phyloP scores from a whole-genome alignment of 2,113 vertebrate species.

The Phalacrocorax carbo region DNA sequence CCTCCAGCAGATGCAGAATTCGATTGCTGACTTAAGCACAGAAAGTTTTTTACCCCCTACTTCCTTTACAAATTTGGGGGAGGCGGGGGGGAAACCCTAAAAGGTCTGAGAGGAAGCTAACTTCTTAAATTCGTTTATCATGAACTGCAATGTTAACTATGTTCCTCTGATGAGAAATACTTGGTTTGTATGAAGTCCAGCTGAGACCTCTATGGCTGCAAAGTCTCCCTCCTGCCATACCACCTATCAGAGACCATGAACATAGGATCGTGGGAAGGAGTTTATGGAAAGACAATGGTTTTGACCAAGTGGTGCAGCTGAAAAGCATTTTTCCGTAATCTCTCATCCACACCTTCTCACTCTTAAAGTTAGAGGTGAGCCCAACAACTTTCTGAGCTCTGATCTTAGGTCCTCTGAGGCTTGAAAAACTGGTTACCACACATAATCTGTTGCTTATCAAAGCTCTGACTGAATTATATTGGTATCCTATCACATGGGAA shows the following conservation, averaged over 20 bases:
- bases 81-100: fast-evolving
- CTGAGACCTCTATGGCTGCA: neutral
- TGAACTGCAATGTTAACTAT: neutral
- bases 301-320: neutral
- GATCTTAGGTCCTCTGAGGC: neutral
- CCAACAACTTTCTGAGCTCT: neutral
- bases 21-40: neutral
- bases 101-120: neutral
- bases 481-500: neutral
- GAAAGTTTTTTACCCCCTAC: neutral
- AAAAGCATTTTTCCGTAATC: neutral
- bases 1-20: neutral
- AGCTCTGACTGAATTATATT: neutral
- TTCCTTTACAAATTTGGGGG: neutral
- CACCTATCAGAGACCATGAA: neutral
- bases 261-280: neutral
- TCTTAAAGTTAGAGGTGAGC: neutral
- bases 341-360: neutral
- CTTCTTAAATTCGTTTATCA: neutral
- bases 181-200: neutral
- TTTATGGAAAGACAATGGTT: neutral
- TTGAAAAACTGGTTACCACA: neutral
- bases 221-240: neutral
- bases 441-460: neutral
- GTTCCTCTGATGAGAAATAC: neutral